These are phyloP conservation scores for Hydrozoanthus gracilis DNA, from an alignment of 92 coral and sea anemone genomes.

Conservation along the genomic window DNA sequence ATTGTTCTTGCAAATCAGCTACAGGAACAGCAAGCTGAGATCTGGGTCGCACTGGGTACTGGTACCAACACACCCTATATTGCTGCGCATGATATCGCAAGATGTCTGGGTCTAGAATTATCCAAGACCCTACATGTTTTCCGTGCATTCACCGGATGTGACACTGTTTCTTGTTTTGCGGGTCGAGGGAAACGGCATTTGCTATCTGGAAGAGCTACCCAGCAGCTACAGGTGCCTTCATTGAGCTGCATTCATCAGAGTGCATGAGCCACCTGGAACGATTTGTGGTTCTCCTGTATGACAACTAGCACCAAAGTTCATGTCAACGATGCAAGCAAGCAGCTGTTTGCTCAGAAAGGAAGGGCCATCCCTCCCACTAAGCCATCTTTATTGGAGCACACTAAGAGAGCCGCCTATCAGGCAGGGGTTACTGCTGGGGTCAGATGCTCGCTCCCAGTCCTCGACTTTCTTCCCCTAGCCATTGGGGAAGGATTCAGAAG, in stretches of 20 bases:
- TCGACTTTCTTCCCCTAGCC: neutral
- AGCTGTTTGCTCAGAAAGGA: constrained; percentile 27
- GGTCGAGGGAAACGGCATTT: constrained; percentile 31
- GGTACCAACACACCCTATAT: constrained; percentile 51
- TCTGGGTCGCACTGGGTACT: constrained; percentile 68
- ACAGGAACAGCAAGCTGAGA: constrained; percentile 36
- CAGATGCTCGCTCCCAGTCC: no score
- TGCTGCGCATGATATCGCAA: constrained; percentile 60
- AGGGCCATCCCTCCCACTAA: neutral
- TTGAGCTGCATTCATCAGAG: neutral
- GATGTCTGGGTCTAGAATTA: constrained; percentile 28
- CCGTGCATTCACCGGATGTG: constrained; percentile 68
- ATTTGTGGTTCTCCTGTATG: constrained; percentile 35
- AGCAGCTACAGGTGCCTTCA: constrained; percentile 25
- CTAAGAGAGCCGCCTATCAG: no score
- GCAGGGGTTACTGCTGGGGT: no score
- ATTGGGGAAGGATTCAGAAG: neutral
- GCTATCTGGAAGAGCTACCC: constrained; percentile 32
- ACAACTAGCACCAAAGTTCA: constrained; percentile 29
- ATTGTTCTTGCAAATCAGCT: constrained; percentile 28
- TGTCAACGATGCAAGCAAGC: constrained; percentile 41
- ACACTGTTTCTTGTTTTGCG: constrained; percentile 32
- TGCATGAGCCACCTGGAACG: constrained; percentile 12
- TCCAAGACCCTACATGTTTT: constrained; percentile 59
- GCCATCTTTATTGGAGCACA: neutral